Conservation (phyloP, 2,113 vertebrate genomes). For the Dromas ardeola region DNA sequence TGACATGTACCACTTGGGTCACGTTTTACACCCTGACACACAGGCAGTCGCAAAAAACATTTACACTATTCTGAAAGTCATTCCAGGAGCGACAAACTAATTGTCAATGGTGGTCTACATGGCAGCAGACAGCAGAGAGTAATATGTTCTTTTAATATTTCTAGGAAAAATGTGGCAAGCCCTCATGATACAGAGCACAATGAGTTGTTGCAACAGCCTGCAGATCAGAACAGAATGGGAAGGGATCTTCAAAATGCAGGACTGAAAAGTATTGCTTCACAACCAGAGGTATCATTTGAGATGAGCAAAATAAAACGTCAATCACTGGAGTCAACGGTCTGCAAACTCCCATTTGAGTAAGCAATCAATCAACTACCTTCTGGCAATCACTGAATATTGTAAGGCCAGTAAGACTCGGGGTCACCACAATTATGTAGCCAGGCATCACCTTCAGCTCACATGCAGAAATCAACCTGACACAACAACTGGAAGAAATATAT, state of each 20-base stretch:
- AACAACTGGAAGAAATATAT: background rate
- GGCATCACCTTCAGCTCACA: background rate
- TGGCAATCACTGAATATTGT: background rate
- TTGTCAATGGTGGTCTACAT: background rate
- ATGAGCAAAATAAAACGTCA: background rate
- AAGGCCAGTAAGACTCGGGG: background rate
- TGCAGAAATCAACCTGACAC: background rate
- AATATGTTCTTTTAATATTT: background rate
- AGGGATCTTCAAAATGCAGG: background rate
- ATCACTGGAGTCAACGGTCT: background rate
- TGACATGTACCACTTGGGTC: too few species aligned
- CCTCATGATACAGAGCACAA: background rate
- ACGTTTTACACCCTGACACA: background rate
- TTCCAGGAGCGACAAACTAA: background rate
- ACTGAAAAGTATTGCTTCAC: background rate
- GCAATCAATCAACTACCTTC: background rate
- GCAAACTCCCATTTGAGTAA: background rate
- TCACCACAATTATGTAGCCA: background rate
- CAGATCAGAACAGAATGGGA: background rate
- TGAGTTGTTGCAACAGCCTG: background rate
- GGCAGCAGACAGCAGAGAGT: background rate
- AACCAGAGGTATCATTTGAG: background rate
- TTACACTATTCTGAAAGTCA: background rate
- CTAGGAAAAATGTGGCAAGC: background rate
- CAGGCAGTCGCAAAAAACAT: background rate